Percentiles rank a stretch among this genome's conserved stretches.
These are phyloP conservation scores for Lerema accius DNA, from an alignment of 1,140 invertebrate species.

Conservation along the genomic window DNA sequence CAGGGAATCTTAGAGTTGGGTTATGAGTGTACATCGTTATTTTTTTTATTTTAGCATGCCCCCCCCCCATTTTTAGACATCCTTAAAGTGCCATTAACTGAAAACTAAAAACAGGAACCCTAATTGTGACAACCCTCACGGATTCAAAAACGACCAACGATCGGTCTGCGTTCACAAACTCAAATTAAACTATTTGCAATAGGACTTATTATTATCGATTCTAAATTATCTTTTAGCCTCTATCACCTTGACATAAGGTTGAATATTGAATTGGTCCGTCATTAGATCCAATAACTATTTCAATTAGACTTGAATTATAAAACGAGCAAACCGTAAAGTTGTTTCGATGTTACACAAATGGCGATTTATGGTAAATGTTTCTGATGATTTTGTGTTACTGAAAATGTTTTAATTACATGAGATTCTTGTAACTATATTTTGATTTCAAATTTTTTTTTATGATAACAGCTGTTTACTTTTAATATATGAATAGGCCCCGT, in stretches of 20 bases:
- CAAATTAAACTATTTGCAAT: constrained; percentile 37
- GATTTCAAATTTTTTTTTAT: too few species aligned
- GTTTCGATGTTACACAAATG: constrained; percentile 15
- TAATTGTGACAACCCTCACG: constrained; percentile 31
- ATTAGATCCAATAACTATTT: constrained; percentile 1
- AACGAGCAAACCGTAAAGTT: constrained; percentile 2
- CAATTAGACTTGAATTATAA: constrained; percentile 24
- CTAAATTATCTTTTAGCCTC: not conserved
- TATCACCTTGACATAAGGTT: not conserved
- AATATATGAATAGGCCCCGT: too few species aligned
- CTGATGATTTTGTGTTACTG: not conserved
- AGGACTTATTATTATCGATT: constrained; percentile 1
- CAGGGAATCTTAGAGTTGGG: too few species aligned
- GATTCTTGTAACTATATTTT: too few species aligned
- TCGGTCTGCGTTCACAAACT: constrained; percentile 39
- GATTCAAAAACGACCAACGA: constrained; percentile 24
- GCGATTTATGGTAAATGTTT: not conserved
- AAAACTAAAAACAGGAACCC: too few species aligned
- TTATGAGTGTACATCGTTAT: too few species aligned
- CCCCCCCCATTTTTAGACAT: too few species aligned
- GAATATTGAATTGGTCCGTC: not conserved
- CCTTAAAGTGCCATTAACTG: too few species aligned
- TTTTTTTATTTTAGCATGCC: too few species aligned
- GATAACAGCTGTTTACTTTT: too few species aligned
- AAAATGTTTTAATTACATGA: too few species aligned